Evolutionary conservation across 1,140 invertebrate species (phyloP), one percentile per base, ranked within the genome.

Genomic region (Helicoverpa armigera): DNA sequence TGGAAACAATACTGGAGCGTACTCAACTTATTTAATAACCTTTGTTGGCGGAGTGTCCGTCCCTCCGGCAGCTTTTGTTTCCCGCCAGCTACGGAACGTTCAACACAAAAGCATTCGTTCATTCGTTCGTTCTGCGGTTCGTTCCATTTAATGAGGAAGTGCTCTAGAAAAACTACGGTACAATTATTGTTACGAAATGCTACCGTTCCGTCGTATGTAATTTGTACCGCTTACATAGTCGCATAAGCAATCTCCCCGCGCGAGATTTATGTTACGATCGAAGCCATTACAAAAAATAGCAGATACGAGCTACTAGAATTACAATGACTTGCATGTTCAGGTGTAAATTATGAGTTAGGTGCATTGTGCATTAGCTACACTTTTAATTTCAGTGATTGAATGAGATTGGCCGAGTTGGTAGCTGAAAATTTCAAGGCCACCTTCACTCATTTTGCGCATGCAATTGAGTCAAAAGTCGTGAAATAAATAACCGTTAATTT

Each of bases 81-180:
- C 51, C 35, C 43, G 56, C 69, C 74, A 86, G 83, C 82, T 84
- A 81, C 79, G 82, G 83, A 82, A 84, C 82, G 82, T 83, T 83
- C 80, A 82, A 75, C 79, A 83, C 80, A 88, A 89, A 89, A 88
- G 85, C 86, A 51, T 63, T 76, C 60, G 65, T 50, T 69, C 43
- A 50, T 50, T 53, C 50, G 58, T 61, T 61, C 23, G 67, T 23
- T 50, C 67, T 70, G 67, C 31, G 67, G 67, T 83, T 88, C 88
- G 87, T 83, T 88, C 85, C 79, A 76, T 86, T 89, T 92, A 93
- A 94, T 93, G 89, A 94, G 92, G 92, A 94, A 94, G 88, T 91
- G 91, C 88, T 94, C 92, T 88, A 94, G 90, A 93, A 94, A 88
- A 91, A 90, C 89, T 86, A 87, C 84, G 83, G 82, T 82, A 86